These are phyloP conservation scores for Ypsolopha sequella DNA, from an alignment of 2,888 invertebrate species.

Conservation along the genomic window DNA sequence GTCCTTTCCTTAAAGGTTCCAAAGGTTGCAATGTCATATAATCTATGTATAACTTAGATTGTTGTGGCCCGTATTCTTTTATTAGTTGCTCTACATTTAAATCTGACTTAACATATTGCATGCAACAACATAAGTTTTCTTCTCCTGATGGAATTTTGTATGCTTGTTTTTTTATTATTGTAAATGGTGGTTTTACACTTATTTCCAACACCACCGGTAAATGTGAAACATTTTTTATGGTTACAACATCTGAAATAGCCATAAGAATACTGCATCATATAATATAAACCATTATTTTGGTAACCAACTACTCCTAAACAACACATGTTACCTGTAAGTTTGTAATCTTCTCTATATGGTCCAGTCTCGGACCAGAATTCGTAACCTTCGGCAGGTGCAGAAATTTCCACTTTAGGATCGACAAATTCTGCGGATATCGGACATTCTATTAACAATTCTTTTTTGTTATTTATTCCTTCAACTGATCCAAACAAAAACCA, in stretches of 20 bases:
- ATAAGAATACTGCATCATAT: too few species aligned
- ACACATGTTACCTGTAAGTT: slow-evolving; percentile 44
- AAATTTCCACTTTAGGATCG: slow-evolving; percentile 68
- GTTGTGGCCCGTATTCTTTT: slow-evolving; percentile 25
- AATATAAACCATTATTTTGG: too few species aligned
- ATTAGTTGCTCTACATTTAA: slow-evolving; percentile 35
- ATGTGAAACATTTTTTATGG: slow-evolving; percentile 66
- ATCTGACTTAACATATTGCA: slow-evolving; percentile 44
- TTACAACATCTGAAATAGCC: slow-evolving; percentile 56
- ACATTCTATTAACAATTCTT: slow-evolving; percentile 61
- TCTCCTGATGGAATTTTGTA: slow-evolving; percentile 44
- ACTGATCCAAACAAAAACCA: slow-evolving; percentile 71
- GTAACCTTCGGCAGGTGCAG: slow-evolving; percentile 38
- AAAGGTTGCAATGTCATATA: slow-evolving; percentile 47
- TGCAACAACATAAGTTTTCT: slow-evolving; percentile 45
- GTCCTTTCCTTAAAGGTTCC: slow-evolving; percentile 33
- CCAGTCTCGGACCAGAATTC: slow-evolving; percentile 62
- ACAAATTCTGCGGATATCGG: slow-evolving; percentile 67
- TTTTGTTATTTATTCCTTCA: slow-evolving; percentile 58
- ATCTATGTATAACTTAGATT: slow-evolving; percentile 41
- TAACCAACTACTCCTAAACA: too few species aligned
- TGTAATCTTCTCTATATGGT: slow-evolving; percentile 49
- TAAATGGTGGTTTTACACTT: slow-evolving; percentile 60
- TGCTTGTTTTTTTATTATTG: slow-evolving; percentile 39
- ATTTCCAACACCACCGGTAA: slow-evolving; percentile 59